A percentile compares a stretch with the other conserved stretches of the same genome.
Conservation (phyloP, 2,797 vertebrate genomes). For the Enteromius thamalakanensis region DNA sequence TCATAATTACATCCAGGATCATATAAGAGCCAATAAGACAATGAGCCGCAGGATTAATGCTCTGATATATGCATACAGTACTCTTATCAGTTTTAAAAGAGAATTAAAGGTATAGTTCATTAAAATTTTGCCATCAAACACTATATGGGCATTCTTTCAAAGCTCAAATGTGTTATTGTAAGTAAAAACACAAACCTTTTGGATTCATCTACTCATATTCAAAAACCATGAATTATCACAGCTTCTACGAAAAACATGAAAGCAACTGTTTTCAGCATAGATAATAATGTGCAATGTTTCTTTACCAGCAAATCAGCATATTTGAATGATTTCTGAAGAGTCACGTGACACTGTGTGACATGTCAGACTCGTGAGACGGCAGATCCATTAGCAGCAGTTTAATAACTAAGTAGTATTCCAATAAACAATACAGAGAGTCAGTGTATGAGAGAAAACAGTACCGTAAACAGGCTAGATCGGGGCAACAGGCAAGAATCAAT, state of each 20-base stretch:
- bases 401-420: no score
- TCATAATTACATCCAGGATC: slow-evolving; percentile 43
- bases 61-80: neutral
- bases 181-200: no score
- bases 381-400: no score
- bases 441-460: no score
- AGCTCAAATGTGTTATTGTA: neutral
- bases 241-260: no score
- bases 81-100: neutral
- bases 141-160: neutral
- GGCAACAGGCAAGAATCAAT: no score
- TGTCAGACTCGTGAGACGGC: no score
- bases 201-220: no score
- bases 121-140: neutral
- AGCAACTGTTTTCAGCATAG: neutral
- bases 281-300: neutral
- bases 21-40: slow-evolving; percentile 22
- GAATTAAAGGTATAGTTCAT: neutral
- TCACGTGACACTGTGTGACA: neutral
- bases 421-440: no score
- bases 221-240: neutral
- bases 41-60: neutral
- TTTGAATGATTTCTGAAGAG: neutral
- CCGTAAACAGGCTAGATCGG: no score
- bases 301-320: neutral